A percentile compares a stretch with the other conserved stretches of the same genome.
Conservation (phyloP, 2,888 invertebrate genomes). For the Osmoderma eremita region DNA sequence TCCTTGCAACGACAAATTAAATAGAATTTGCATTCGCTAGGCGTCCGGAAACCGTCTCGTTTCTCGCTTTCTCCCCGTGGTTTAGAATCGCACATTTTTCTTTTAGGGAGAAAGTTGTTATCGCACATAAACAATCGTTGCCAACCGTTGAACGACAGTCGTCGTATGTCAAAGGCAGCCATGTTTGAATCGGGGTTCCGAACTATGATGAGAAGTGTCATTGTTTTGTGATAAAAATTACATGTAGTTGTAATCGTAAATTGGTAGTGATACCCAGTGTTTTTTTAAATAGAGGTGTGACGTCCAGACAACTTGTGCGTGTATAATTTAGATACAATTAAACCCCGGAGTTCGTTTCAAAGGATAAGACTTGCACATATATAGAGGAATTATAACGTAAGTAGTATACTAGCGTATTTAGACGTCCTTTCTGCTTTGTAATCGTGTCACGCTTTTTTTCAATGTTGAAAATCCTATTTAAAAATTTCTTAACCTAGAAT, state of each 20-base stretch:
- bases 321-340: not conserved
- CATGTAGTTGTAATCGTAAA: constrained; percentile 35
- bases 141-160: constrained; percentile 11
- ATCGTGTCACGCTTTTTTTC: constrained; percentile 21
- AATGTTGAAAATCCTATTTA: not conserved
- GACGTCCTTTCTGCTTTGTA: constrained; percentile 6
- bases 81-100: not conserved
- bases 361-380: not conserved
- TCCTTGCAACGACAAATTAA: too few relatives aligned
- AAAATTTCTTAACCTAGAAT: not conserved
- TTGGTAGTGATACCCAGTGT: constrained; percentile 32
- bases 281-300: constrained; percentile 25
- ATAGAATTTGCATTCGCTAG: too few relatives aligned
- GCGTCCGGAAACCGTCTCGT: too few relatives aligned
- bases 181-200: constrained; percentile 37
- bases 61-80: too few relatives aligned
- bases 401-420: not conserved
- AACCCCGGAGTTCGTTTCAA: not conserved
- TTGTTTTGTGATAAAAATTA: constrained; percentile 42
- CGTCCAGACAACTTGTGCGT: constrained; percentile 9
- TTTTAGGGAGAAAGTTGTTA: not conserved
- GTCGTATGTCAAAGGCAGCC: constrained; percentile 35
- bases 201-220: constrained; percentile 43
- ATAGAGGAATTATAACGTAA: constrained; percentile 22
- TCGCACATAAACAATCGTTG: constrained; percentile 23